phyloP scores from a whole-genome alignment of 2,113 vertebrate species.

The Natator depressus region DNA sequence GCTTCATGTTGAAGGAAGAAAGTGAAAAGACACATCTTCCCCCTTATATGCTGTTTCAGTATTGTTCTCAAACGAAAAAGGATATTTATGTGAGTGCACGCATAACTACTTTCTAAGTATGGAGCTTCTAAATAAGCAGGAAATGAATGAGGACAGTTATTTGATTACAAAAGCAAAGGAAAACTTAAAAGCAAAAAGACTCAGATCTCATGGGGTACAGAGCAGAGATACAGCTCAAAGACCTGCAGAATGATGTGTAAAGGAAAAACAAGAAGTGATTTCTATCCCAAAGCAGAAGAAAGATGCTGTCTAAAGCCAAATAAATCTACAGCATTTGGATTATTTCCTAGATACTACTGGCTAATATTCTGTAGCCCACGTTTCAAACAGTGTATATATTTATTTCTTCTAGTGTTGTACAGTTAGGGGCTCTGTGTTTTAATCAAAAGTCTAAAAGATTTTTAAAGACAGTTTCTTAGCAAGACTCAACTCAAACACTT shows the following conservation, averaged over 20 bases:
- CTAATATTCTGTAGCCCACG: background rate
- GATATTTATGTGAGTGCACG: background rate
- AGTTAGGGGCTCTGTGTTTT: background rate
- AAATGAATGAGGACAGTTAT: background rate
- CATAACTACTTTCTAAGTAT: background rate
- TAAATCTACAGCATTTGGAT: background rate
- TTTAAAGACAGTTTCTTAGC: background rate
- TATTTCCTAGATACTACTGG: background rate
- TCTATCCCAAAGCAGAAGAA: background rate
- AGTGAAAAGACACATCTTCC: background rate
- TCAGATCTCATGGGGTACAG: background rate
- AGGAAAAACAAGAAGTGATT: background rate
- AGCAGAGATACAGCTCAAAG: background rate
- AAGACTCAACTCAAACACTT: background rate
- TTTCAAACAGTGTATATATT: background rate
- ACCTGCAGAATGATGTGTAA: background rate
- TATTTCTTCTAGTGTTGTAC: background rate
- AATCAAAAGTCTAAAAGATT: background rate
- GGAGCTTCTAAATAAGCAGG: background rate
- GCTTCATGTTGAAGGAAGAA: background rate
- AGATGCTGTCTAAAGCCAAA: background rate
- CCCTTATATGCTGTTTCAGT: background rate
- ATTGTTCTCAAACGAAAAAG: background rate
- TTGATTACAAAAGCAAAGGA: constrained; percentile 4
- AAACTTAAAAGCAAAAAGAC: background rate